Conservation (phyloP, 1,140 invertebrate genomes). For the Teleogryllus occipitalis region DNA sequence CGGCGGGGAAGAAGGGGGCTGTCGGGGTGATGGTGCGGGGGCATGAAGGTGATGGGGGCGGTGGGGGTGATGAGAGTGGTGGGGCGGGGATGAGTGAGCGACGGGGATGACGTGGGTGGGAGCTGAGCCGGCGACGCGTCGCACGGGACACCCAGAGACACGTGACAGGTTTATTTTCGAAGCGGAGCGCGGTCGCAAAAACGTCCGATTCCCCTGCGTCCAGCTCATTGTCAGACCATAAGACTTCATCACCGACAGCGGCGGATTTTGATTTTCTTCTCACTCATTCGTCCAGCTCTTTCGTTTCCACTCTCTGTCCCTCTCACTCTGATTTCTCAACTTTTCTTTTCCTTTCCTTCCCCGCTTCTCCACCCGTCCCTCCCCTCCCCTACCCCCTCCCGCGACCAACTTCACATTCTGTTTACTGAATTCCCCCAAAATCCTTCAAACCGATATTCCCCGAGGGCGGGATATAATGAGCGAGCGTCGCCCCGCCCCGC, state of each 20-base stretch:
- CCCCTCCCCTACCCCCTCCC: neutral
- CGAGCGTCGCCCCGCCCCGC: neutral
- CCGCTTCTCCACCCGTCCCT: neutral
- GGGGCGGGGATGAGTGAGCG: no score
- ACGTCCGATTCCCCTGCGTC: neutral
- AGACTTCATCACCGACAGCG: neutral
- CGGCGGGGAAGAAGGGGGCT: no score
- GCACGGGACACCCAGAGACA: neutral
- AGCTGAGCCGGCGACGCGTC: no score
- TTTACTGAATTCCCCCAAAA: constrained; percentile 2
- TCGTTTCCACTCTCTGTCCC: no score
- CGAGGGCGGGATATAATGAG: neutral
- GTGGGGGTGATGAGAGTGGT: neutral
- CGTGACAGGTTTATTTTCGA: neutral
- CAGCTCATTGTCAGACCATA: neutral
- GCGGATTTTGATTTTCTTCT: neutral
- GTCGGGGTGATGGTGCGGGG: no score
- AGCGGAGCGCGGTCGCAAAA: neutral
- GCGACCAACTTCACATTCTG: neutral
- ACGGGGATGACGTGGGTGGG: neutral
- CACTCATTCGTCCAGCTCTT: neutral
- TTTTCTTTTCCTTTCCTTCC: neutral
- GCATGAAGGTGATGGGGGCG: neutral
- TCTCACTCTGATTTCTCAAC: no score
- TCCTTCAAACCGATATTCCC: neutral